Evolutionary conservation across 2,888 invertebrate species (phyloP), one percentile per base, ranked within the genome.

Genomic region (Amblyjoppa fuscipennis): DNA sequence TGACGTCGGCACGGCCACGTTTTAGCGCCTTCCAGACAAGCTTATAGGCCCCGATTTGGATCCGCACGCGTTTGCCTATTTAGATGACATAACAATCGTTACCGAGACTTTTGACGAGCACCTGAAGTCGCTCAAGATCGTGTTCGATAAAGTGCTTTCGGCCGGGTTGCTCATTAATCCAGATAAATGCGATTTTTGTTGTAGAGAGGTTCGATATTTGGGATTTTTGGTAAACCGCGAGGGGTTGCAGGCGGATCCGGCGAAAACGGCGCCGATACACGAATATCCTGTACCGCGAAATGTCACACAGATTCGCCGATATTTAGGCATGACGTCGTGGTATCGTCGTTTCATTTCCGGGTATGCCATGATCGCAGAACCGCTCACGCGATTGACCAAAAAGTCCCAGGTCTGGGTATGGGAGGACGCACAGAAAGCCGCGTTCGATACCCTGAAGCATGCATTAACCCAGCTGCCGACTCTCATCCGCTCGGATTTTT

Each of bases 1-100:
- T 91, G 83, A 82, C 87, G 85, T 68, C 89, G 64, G 88, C 88
- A 0, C 90, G 0, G 90, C 91, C 1, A 91, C 90, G 1, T 92
- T 88, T 77, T 91, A 91, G 78, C 68, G 90, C 1, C 61, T 91
- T 6, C 84, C 92, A 11, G 91, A 92, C 70, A 69, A 66, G 16
- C 79, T 92, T 5, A 75, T 91, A 0, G 89, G 89, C 9, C 77
- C 88, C 16, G 85, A 85, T 20, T 31, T 81, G 70, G 84, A 86
- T 13, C 86, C 80, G 0, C 41, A 69, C 13, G 64, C 76, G 3
- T 86, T 87, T 34, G 84, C 75, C 1, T 87, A 88, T n/a, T 38
- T 83, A n/a, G 87, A 88, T 68, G 88, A 87, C 41, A 83, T 88
- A 0, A 73, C 87, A 16, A 31, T 87, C 4, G 84, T 79, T 0